These are phyloP conservation scores for Oxytorus armatus DNA, from an alignment of 2,888 invertebrate genomes.

Conservation along the genomic window DNA sequence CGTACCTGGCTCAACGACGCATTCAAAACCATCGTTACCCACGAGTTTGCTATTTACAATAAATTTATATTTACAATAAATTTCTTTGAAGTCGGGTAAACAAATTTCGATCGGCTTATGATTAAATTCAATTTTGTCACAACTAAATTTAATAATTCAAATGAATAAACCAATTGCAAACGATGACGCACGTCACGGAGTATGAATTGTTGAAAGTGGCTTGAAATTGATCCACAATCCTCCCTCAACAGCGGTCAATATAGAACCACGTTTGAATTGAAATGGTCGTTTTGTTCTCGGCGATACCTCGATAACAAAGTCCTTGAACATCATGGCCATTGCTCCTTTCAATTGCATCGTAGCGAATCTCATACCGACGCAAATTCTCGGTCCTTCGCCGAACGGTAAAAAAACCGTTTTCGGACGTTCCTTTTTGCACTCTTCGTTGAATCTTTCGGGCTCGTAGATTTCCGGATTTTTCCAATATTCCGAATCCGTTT, in stretches of 20 bases:
- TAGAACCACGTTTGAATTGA: conserved; percentile 27
- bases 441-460: conserved; percentile 75
- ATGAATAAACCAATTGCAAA: too few relatives aligned
- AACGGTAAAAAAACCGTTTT: conserved; percentile 75
- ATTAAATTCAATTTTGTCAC: too few relatives aligned
- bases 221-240: conserved; percentile 70
- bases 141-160: too few relatives aligned
- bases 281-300: conserved; percentile 72
- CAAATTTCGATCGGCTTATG: too few relatives aligned
- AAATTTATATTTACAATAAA: too few relatives aligned
- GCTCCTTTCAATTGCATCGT: conserved; percentile 72
- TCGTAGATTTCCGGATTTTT: conserved; percentile 72
- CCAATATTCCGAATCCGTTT: conserved; percentile 73
- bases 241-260: conserved; percentile 51
- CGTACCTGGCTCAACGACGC: conserved; percentile 68
- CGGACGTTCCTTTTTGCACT: conserved; percentile 66
- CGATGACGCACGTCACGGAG: too few relatives aligned
- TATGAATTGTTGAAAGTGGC: too few relatives aligned
- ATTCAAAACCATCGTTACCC: conserved; percentile 71
- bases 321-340: conserved; percentile 66
- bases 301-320: conserved; percentile 72
- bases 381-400: conserved; percentile 78
- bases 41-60: conserved; percentile 65
- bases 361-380: conserved; percentile 76
- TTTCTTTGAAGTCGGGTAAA: too few relatives aligned